Evolutionary conservation across 2,888 invertebrate genomes (phyloP).

Genomic region (Archips crataeganus): DNA sequence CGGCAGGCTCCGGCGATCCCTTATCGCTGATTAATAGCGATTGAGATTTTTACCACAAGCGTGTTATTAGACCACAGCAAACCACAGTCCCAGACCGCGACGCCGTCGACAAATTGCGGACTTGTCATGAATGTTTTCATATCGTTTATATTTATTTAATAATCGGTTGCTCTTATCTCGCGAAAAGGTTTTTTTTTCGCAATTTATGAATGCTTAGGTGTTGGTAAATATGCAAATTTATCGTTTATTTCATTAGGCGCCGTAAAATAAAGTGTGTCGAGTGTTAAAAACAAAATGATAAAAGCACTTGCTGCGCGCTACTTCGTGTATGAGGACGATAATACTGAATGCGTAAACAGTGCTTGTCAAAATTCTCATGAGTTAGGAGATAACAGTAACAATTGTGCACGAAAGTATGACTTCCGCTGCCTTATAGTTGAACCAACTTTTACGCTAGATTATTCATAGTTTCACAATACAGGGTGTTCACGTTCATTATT

Average conservation of each 20-base stretch:
- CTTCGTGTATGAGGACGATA: conserved; percentile 18
- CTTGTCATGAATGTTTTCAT: conserved; percentile 70
- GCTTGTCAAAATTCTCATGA: conserved; percentile 22
- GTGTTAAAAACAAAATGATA: conserved; percentile 20
- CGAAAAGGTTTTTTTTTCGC: conserved; percentile 36
- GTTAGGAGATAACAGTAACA: conserved; percentile 22
- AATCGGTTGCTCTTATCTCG: conserved; percentile 49
- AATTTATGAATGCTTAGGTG: conserved; percentile 36
- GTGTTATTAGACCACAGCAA: conserved; percentile 78
- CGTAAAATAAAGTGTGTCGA: conserved; percentile 33
- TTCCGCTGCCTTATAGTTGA: conserved; percentile 10
- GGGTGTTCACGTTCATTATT: conserved; percentile 41
- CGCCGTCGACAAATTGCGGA: conserved; percentile 75
- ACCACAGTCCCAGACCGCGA: conserved; percentile 64
- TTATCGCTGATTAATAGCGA: conserved; percentile 84
- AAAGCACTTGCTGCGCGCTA: conserved; percentile 19
- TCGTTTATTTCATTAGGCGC: conserved; percentile 30
- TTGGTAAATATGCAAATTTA: conserved; percentile 41
- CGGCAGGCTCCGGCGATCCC: conserved; percentile 69
- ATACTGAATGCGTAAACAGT: conserved; percentile 29
- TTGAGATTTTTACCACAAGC: conserved; percentile 80
- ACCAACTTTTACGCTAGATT: background rate
- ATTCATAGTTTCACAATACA: background rate
- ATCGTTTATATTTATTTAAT: conserved; percentile 62
- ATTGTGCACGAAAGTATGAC: conserved; percentile 5